Evolutionary conservation across 2,797 vertebrate species (phyloP), one percentile per base, ranked within the genome.

Genomic region (Hydrophis major): DNA sequence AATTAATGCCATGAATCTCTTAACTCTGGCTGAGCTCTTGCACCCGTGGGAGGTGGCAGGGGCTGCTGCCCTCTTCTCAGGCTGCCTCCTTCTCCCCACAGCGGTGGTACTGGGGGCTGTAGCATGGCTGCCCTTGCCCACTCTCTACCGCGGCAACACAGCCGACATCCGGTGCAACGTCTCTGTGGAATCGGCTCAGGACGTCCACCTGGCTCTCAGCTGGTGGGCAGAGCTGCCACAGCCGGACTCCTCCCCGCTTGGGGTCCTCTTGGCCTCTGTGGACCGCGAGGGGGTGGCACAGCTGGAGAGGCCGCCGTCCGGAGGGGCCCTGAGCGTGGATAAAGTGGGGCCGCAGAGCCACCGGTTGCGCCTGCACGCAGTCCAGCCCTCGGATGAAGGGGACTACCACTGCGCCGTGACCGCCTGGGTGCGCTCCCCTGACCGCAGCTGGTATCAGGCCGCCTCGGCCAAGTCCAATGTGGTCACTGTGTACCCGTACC

Each of bases 391-490:
- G n/a, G 97, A 97, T 0, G 96, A 97, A 88, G 97, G 97, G 2
- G 27, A 91, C 27, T 97, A 97, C 93, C 96, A 97, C 93, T 97
- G 97, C 0, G 66, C 96, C 0, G 96, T 97, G 63, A 97, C 97
- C 0, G 96, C 98, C 42, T 99, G 98, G 98, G 96, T 98, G 37
- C 98, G 98, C 96, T 98, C 98, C 63, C 98, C 98, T 0, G 98
- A 98, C 78, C 97, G 97, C 92, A 98, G 97, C 93, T 99, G 99
- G 99, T 99, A 99, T 97, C 98, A 98, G 93, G 98, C 98, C 0
- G 97, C 97, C 90, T 97, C 96, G 37, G 96, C 97, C 0, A 97
- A 98, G 95, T 99, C 99, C 0, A 95, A 97, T 12, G 92, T 96
- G 1, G 97, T 98, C 94, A 98, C 97, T 0, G 97, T 99, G 87